Conservation (phyloP, 1,140 invertebrate species). For the Heterodera schachtii region DNA sequence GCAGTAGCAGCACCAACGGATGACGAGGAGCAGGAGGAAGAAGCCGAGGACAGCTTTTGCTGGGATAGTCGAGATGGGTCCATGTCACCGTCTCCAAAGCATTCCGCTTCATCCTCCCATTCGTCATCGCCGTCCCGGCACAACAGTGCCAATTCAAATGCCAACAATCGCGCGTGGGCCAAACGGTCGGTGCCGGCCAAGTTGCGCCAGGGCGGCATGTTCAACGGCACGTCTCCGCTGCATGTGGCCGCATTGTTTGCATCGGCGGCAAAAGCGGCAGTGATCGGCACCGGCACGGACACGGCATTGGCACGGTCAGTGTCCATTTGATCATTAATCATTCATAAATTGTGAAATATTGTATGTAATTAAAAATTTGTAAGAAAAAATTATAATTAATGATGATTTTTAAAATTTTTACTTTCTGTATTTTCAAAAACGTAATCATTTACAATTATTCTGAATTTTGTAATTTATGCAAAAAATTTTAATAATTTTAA, state of each 20-base stretch:
- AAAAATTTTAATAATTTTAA: too few relatives aligned
- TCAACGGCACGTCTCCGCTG: slow-evolving; percentile 23
- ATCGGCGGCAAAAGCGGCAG: slow-evolving; percentile 29
- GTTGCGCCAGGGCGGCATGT: slow-evolving; percentile 8
- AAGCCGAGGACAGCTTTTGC: slow-evolving; percentile 6
- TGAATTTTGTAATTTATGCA: too few relatives aligned
- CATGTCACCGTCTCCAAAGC: neutral
- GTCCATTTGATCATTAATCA: too few relatives aligned
- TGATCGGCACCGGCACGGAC: slow-evolving; percentile 18
- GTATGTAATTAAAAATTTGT: too few relatives aligned
- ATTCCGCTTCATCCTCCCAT: slow-evolving; percentile 2
- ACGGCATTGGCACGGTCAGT: neutral
- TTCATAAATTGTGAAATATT: too few relatives aligned
- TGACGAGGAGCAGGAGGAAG: neutral
- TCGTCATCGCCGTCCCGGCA: neutral
- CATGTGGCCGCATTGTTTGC: slow-evolving; percentile 34
- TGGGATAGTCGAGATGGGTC: neutral
- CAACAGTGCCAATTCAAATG: neutral
- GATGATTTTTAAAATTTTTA: too few relatives aligned
- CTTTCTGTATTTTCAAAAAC: too few relatives aligned
- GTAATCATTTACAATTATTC: too few relatives aligned
- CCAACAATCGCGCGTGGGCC: neutral
- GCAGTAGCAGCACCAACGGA: neutral
- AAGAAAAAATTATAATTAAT: too few relatives aligned
- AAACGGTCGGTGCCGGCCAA: slow-evolving; percentile 17